phyloP scores from a whole-genome alignment of 1,140 invertebrate species.

The Drosophila serrata region DNA sequence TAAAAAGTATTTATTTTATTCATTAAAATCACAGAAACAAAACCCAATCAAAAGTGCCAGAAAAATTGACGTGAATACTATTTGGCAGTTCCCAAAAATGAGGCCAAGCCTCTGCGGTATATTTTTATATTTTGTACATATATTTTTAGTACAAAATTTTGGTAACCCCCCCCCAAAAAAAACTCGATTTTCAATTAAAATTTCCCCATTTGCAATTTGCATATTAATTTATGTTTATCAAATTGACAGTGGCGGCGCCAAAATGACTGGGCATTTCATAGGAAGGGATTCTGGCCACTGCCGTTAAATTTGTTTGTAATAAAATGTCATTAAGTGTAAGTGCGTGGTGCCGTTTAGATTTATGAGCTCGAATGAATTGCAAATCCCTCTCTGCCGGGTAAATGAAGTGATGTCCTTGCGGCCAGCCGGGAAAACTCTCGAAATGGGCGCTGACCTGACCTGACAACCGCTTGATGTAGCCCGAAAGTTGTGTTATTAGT shows the following conservation, averaged over 20 bases:
- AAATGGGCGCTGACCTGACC: conserved; percentile 36
- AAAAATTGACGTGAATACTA: background rate
- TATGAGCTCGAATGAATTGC: conserved; percentile 58
- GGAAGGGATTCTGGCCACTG: conserved; percentile 5
- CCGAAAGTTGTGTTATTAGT: conserved; percentile 72
- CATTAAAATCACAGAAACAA: background rate
- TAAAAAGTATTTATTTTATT: no score
- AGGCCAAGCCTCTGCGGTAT: background rate
- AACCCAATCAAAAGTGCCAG: background rate
- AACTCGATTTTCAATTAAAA: conserved; percentile 56
- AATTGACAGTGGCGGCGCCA: conserved; percentile 30
- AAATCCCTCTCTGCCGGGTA: background rate
- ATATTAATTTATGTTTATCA: conserved; percentile 69
- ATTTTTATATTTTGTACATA: background rate
- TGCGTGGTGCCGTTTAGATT: conserved; percentile 62
- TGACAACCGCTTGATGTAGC: conserved; percentile 20
- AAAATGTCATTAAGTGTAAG: conserved; percentile 75
- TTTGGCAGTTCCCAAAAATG: conserved; percentile 13
- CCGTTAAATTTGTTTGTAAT: conserved; percentile 62
- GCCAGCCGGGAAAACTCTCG: conserved; percentile 6
- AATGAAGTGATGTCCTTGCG: conserved; percentile 38
- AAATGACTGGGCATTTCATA: background rate
- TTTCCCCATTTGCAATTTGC: conserved; percentile 59
- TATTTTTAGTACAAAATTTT: conserved; percentile 11
- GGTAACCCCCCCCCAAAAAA: background rate